These are phyloP conservation scores for Caenorhabditis briggsae DNA, from an alignment of 1,140 invertebrate genomes.

Conservation along the genomic window DNA sequence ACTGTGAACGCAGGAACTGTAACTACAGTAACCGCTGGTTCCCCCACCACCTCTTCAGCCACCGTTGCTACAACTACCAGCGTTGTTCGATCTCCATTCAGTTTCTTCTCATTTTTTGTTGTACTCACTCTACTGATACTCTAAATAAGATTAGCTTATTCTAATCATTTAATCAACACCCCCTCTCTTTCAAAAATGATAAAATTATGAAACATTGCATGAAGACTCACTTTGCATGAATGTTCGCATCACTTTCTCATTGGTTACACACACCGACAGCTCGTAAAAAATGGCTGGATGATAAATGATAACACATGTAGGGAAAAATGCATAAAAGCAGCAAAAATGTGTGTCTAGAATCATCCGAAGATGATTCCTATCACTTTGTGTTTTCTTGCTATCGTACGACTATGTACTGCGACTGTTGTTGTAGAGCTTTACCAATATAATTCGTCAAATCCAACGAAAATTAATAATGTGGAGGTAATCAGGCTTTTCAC, in stretches of 20 bases:
- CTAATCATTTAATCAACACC: no score
- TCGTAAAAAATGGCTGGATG: background rate
- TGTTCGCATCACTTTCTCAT: background rate
- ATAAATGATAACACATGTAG: background rate
- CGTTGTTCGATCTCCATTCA: background rate
- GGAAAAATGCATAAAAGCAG: conserved; percentile 8
- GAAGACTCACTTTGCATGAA: background rate
- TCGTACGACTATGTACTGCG: background rate
- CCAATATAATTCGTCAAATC: background rate
- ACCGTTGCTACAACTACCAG: background rate
- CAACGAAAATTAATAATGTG: conserved; percentile 5
- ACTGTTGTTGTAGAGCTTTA: background rate
- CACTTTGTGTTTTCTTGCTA: background rate
- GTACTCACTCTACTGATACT: background rate
- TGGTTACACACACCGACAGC: no score
- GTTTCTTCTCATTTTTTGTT: background rate
- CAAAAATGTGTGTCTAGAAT: background rate
- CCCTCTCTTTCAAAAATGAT: no score
- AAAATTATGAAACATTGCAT: conserved; percentile 1
- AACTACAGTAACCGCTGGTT: background rate
- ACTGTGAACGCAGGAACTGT: background rate
- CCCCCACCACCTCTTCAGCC: background rate
- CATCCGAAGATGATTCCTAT: background rate
- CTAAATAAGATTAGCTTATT: no score
- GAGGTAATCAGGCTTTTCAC: background rate